Evolutionary conservation across 1,140 invertebrate species (phyloP), one percentile per base, ranked within the genome.

Genomic region (Cyrtorhinus lividipennis): DNA sequence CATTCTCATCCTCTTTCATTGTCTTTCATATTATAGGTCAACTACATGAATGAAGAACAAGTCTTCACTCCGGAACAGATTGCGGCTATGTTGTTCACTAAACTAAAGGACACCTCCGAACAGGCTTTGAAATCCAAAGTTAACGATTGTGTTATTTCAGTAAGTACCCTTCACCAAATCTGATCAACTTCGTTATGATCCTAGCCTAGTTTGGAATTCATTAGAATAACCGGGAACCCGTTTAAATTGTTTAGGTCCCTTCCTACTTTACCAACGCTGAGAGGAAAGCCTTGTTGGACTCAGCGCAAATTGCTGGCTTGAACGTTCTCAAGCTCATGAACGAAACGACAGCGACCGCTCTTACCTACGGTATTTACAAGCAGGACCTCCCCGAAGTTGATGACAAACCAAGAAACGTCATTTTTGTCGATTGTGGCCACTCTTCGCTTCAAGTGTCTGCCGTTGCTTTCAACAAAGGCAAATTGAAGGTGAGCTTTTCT

Each of bases 281-380:
- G 76, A 81, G 95, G 69, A 84, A 90, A 71, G 88, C 93, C 18
- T 73, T 99, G 25, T 73, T 97, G 13, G 91, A 96, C 78, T 85
- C 95, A 24, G 92, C 94, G 64, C 73, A 79, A 44, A 90, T 92
- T 70, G 82, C 87, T 69, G 92, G 92, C 13, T 77, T 99, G 5
- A 98, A 99, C 78, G 92, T 95, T 22, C 74, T 99, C 27, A 83
- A 92, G 64, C 76, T 99, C 26, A 87, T 99, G 78, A 98, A 98
- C 74, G 96, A 99, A 77, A 93, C 94, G 18, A 93, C 95, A 15
- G 94, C 96, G 2, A 93, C 92, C 61, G 92, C 93, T 24, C 76
- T 99, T 23, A 84, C 87, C 24, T 98, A 99, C 76, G 95, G 95
- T 64, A 95, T 98, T 72, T 98, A 98, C 72, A 96, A 96, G 74